These are phyloP conservation scores for Eretmocerus hayati DNA, from an alignment of 2,888 invertebrate genomes.

Conservation along the genomic window DNA sequence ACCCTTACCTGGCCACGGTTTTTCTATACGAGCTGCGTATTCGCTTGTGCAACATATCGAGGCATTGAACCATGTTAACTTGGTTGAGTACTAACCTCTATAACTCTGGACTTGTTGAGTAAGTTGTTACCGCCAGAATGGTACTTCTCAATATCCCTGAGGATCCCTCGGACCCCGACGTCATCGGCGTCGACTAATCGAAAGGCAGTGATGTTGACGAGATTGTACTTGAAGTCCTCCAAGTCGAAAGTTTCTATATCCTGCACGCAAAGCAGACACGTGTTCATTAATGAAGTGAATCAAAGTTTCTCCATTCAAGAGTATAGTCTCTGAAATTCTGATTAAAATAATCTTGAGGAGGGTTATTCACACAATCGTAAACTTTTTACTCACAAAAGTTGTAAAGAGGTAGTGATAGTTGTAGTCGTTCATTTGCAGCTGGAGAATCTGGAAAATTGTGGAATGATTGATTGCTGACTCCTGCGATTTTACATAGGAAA, in stretches of 20 bases:
- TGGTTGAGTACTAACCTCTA: conserved; percentile 49
- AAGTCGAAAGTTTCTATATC: conserved; percentile 62
- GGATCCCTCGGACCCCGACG: conserved; percentile 57
- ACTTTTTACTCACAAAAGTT: conserved; percentile 52
- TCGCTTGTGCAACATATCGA: too few relatives aligned
- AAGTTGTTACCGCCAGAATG: conserved; percentile 51
- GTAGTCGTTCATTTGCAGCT: conserved; percentile 78
- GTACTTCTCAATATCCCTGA: conserved; percentile 66
- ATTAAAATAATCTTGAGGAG: too few relatives aligned
- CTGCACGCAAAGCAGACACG: too few relatives aligned
- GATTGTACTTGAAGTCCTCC: conserved; percentile 69
- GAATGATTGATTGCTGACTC: too few relatives aligned
- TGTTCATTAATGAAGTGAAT: too few relatives aligned
- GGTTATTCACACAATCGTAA: too few relatives aligned
- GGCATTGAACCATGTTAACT: too few relatives aligned
- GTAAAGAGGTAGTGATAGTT: conserved; percentile 79
- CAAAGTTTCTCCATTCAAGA: too few relatives aligned
- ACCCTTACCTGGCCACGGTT: too few relatives aligned
- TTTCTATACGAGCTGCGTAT: too few relatives aligned
- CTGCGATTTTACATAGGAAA: too few relatives aligned
- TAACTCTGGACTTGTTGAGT: conserved; percentile 48
- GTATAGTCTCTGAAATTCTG: too few relatives aligned
- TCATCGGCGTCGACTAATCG: conserved; percentile 66
- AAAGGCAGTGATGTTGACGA: conserved; percentile 70
- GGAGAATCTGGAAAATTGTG: conserved; percentile 61